phyloP scores from a whole-genome alignment of 2,113 vertebrate genomes.

The Triplophysa dalaica region DNA sequence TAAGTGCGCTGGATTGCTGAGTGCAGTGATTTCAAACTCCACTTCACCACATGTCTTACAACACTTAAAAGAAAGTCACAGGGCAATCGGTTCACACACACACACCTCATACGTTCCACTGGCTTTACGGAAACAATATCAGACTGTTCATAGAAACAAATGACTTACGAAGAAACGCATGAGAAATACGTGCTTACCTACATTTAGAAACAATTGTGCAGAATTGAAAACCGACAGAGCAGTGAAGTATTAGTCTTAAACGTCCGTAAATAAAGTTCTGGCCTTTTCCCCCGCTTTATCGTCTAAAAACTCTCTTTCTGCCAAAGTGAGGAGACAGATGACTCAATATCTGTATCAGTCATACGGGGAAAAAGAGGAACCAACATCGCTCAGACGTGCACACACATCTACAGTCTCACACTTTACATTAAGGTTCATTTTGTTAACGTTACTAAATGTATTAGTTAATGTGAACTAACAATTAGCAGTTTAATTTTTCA shows the following conservation, averaged over 20 bases:
- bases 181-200: background rate
- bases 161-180: background rate
- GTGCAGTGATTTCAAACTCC: constrained; percentile 56
- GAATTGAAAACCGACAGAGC: background rate
- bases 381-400: background rate
- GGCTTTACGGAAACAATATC: constrained; percentile 6
- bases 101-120: constrained; percentile 8
- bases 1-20: constrained; percentile 62
- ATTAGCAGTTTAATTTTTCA: no score
- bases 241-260: background rate
- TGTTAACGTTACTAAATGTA: background rate
- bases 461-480: no score
- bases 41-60: constrained; percentile 56
- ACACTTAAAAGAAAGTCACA: constrained; percentile 46
- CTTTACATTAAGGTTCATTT: background rate
- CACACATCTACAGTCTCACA: background rate
- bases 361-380: background rate
- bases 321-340: background rate
- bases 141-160: background rate
- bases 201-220: background rate
- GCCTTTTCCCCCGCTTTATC: background rate
- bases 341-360: background rate
- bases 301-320: constrained; percentile 4
- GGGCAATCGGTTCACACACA: constrained; percentile 22
- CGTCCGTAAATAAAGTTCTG: background rate